phyloP scores from a whole-genome alignment of 2,797 vertebrate species.

The Sternarchorhynchus goeldii region DNA sequence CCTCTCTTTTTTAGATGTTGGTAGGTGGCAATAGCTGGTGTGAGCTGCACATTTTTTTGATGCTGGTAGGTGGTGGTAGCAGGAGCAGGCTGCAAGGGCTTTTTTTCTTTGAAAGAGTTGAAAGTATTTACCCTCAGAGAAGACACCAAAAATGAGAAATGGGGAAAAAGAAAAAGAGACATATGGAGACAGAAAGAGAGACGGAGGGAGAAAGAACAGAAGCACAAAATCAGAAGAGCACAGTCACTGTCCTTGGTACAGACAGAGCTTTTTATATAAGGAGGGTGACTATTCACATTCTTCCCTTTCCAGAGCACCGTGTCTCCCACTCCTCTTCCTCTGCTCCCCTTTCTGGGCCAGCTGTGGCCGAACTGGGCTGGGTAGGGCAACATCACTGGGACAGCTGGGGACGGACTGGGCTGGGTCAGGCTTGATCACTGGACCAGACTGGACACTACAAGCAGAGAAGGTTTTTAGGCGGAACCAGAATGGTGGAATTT shows the following conservation, averaged over 20 bases:
- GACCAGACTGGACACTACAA: constrained; percentile 39
- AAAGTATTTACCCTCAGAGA: constrained; percentile 51
- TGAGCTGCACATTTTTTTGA: constrained; percentile 37
- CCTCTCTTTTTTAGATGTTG: constrained; percentile 59
- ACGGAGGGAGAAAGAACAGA: constrained; percentile 30
- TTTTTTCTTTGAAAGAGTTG: constrained; percentile 37
- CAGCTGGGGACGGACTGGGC: neutral
- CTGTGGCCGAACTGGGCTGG: too few species aligned
- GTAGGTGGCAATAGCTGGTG: constrained; percentile 61
- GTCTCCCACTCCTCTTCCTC: constrained; percentile 59
- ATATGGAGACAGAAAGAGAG: constrained; percentile 46
- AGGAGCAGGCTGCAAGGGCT: constrained; percentile 3
- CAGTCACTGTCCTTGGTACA: neutral
- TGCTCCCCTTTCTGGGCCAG: constrained; percentile 29
- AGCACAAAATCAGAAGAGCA: neutral
- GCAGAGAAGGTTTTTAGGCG: constrained; percentile 47
- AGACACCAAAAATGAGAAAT: neutral
- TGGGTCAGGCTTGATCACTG: too few species aligned
- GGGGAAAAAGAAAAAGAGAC: constrained; percentile 31
- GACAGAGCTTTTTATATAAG: constrained; percentile 51
- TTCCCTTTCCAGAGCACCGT: constrained; percentile 23
- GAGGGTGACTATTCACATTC: constrained; percentile 61
- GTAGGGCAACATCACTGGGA: constrained; percentile 18
- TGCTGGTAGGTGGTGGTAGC: constrained; percentile 66
- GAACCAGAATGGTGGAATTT: constrained; percentile 40